A percentile compares a stretch with the other conserved stretches of the same genome.
Conservation (phyloP, 2,888 invertebrate genomes). For the Candidula unifasciata region DNA sequence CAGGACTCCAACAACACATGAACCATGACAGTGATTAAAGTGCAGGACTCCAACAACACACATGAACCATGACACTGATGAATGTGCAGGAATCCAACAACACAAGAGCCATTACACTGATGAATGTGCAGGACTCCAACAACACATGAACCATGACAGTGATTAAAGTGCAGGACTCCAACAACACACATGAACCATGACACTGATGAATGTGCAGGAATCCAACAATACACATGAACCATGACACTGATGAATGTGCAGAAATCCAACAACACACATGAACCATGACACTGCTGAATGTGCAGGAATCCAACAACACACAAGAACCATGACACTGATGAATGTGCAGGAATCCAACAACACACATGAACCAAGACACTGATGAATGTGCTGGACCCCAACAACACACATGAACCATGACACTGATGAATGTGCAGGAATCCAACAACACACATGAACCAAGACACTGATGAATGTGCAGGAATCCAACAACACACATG, state of each 20-base stretch:
- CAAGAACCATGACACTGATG: constrained; percentile 3
- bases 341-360: constrained; percentile 45
- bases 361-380: background rate
- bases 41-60: constrained; percentile 45
- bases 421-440: constrained; percentile 45
- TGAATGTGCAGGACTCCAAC: constrained; percentile 46
- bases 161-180: constrained; percentile 45
- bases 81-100: constrained; percentile 45
- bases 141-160: background rate
- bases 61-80: constrained; percentile 3
- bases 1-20: constrained; percentile 30
- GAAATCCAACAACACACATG: constrained; percentile 23
- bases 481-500: constrained; percentile 20
- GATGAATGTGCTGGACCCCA: constrained; percentile 32
- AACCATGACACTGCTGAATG: constrained; percentile 1
- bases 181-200: background rate
- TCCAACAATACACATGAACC: background rate
- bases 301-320: constrained; percentile 45
- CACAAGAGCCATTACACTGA: background rate
- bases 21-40: background rate
- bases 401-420: background rate
- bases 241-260: constrained; percentile 41
- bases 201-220: constrained; percentile 45
- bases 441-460: background rate
- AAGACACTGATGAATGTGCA: constrained; percentile 41